These are phyloP conservation scores for Cinclus cinclus DNA, from an alignment of 2,113 vertebrate species.

Conservation along the genomic window DNA sequence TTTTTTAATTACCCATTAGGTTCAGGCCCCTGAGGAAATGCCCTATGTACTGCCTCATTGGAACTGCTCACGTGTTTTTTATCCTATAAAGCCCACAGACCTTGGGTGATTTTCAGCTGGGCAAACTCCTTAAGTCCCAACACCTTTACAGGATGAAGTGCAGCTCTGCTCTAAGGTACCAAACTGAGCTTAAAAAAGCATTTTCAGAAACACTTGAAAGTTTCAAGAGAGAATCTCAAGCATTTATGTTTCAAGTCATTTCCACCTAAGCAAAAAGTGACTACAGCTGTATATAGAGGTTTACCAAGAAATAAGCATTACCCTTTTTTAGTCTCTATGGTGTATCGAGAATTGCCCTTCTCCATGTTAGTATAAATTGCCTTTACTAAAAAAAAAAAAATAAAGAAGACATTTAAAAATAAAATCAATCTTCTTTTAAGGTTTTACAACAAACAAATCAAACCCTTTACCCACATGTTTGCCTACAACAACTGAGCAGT, in stretches of 20 bases:
- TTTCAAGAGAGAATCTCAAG: not conserved
- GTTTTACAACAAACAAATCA: not conserved
- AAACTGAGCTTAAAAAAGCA: not conserved
- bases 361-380: not conserved
- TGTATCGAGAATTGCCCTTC: not conserved
- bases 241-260: not conserved
- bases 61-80: accelerated
- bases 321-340: not conserved
- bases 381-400: not conserved
- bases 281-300: not conserved
- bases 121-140: not conserved
- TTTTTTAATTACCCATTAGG: not conserved
- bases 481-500: not conserved
- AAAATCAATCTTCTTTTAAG: not conserved
- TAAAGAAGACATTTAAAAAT: not conserved
- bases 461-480: not conserved
- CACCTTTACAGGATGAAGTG: not conserved
- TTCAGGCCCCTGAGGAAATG: not conserved
- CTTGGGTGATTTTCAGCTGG: not conserved
- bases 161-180: accelerated
- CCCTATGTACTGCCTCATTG: accelerated
- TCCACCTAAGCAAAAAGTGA: not conserved
- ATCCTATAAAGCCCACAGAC: not conserved
- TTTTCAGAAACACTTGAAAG: not conserved
- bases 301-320: not conserved